A percentile compares a stretch with the other conserved stretches of the same genome.
These are phyloP conservation scores for Gobiocypris rarus DNA, from an alignment of 2,113 vertebrate genomes.

Conservation along the genomic window DNA sequence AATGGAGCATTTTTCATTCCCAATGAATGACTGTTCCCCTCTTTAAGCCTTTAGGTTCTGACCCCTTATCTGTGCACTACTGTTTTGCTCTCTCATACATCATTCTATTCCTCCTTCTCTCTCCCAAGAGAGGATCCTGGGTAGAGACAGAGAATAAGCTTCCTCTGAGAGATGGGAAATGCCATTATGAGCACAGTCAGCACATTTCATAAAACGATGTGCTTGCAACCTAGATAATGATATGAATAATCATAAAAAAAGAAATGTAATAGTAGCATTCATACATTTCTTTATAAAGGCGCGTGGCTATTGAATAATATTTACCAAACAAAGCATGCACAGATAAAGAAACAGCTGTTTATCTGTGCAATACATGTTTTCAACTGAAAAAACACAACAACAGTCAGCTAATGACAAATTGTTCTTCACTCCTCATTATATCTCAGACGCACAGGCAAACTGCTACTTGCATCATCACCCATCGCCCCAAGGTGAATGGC, in stretches of 20 bases:
- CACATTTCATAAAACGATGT: conserved; percentile 51
- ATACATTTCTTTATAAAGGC: conserved; percentile 8
- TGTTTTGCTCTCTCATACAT: conserved; percentile 21
- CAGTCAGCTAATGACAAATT: conserved; percentile 4
- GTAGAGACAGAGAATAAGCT: conserved; percentile 45
- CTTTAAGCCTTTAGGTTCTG: conserved; percentile 13
- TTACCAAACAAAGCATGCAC: neutral
- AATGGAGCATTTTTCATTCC: neutral
- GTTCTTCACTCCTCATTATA: neutral
- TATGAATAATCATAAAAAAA: conserved; percentile 32
- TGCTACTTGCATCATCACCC: neutral
- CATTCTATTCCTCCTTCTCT: neutral
- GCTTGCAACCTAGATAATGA: conserved; percentile 39
- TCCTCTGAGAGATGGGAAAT: conserved; percentile 36
- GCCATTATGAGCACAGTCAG: conserved; percentile 49
- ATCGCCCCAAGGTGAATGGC: conserved; percentile 12
- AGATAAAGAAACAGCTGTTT: conserved; percentile 29
- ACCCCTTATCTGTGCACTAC: conserved; percentile 16
- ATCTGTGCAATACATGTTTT: neutral
- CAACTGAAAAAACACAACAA: no score
- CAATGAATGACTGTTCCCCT: neutral
- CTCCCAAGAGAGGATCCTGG: conserved; percentile 21
- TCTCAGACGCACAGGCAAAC: neutral
- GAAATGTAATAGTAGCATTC: neutral
- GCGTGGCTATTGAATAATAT: neutral